Conservation (phyloP, 2,888 invertebrate genomes). For the Lasioglossum leucozonium region DNA sequence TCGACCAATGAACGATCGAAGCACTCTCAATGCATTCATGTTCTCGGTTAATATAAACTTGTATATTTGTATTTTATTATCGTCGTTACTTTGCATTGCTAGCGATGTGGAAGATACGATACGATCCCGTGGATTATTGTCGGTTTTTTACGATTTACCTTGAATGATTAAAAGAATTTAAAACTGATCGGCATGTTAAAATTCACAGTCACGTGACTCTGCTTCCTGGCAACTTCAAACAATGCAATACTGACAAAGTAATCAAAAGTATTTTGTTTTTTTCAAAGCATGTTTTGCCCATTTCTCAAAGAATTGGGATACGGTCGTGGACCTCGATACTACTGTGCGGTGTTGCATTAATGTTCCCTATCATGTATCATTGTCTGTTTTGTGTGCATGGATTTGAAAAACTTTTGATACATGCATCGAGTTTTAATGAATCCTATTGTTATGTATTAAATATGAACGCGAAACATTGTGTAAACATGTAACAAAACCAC, state of each 20-base stretch:
- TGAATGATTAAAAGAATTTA: slow-evolving; percentile 21
- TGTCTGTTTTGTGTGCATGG: background rate
- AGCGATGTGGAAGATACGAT: background rate
- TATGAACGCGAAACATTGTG: background rate
- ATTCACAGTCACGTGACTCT: slow-evolving; percentile 33
- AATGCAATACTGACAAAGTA: slow-evolving; percentile 32
- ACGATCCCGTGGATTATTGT: slow-evolving; percentile 3
- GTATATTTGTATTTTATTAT: slow-evolving; percentile 7
- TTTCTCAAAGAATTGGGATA: background rate
- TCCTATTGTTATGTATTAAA: background rate
- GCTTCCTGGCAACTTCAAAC: slow-evolving; percentile 53
- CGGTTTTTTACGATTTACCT: background rate
- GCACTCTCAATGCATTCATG: slow-evolving; percentile 9
- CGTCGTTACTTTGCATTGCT: background rate
- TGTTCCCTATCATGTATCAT: background rate
- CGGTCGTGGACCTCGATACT: background rate
- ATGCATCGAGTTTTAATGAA: background rate
- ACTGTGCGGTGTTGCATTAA: background rate
- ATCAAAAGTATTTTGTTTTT: slow-evolving; percentile 5
- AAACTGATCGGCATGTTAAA: slow-evolving; percentile 22
- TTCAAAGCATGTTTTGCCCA: background rate
- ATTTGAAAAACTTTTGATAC: background rate
- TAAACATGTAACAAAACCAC: background rate
- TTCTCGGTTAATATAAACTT: slow-evolving; percentile 14
- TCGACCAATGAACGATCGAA: slow-evolving; percentile 47